Base-by-base conservation (phyloP, 2,113 vertebrate species). In the Microcebus lehilahytsara region DNA sequence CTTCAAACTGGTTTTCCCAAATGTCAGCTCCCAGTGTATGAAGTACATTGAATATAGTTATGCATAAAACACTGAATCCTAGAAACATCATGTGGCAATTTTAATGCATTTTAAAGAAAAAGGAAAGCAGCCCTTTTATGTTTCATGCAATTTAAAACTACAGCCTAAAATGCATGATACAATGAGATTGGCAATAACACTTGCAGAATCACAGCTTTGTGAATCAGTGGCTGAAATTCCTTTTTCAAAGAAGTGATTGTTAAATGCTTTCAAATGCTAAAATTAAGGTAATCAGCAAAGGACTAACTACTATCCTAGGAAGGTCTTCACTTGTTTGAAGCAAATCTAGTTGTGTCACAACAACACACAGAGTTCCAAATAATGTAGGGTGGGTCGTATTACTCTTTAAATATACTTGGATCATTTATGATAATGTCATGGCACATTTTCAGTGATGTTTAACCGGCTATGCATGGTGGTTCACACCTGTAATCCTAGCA, bases 1-100 rank as follows among this genome's bases (percentile, higher is more conserved):
- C 40, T 78, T 95, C 60, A 87, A 74, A 93, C 34, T 27, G 9
- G 30, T 46, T 93, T 94, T 87, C 85, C 81, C 49, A 93, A 92
- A 66, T 81, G 51, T 81, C 69, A 91, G 64, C 14, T 75, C 16
- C 6, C 11, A 81, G 19, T 49, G 16, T 60, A 62, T 46, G 12
- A 49, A 85, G 23, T 34, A 34, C 4, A 9, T 19, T 5, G 16
- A 53, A 86, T 27, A 92, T 17, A 92, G 22, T n/a, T 14, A 77
- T 83, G 30, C 30, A 78, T 27, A 83, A 86, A 93, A 83, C 67
- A 83, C 34, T n/a, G 46, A 58, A 64, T 93, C 58, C 42, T 69
- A 60, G 60, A 71, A 92, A 71, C n/a, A 83, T 66, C 58, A 51
- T 13, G 53, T 2, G 53, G 51, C 53, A 16, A 72, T 88, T 37